Evolutionary conservation across 64 coral and sea anemone species (phyloP), one percentile per base, ranked within the genome.

Genomic region (Montipora sp.): DNA sequence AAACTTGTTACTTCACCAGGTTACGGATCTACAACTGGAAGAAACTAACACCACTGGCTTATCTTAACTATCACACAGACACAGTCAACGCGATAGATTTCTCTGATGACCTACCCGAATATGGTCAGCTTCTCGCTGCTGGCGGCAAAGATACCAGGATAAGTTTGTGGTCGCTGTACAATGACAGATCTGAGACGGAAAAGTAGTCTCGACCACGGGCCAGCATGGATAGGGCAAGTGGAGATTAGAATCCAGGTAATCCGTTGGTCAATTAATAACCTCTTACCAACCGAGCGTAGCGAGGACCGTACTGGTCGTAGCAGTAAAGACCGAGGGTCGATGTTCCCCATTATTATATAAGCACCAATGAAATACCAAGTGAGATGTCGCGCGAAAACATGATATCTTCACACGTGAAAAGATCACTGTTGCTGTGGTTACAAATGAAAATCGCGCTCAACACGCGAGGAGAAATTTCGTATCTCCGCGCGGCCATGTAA

Each of bases 11-110:
- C 20, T 61, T 58, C 21, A 48, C 12, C 68, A 99, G 98, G 80
- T 67, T 99, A 73, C 88, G 98, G 18, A 45, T 99, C n/a, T 96
- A 91, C 89, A 96, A 91, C 81, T 99, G 98, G 98, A 99, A 94
- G 75, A 99, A 77, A 7, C 79, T 96, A 13, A 83, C 87, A 50
- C 98, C 98, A 6, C 69, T 99, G 55, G 98, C 89, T 48, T 88
- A 94, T 55, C 94, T 99, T 43, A 92, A 57, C 68, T 99, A 94
- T 46, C 98, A 99, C 71, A 67, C 89, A 19, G 84, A 73, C 11
- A 92, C 89, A 48, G 79, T 96, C 7, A 93, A 99, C 19, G 60
- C 94, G 14, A 9, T 99, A 55, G 79, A 96, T 78, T 99, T 96
- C 70, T 99, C 98, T 55, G 89, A 80, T 7, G 50, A 87, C 27